phyloP scores from a whole-genome alignment of 2,797 vertebrate genomes.

The Falco peregrinus region DNA sequence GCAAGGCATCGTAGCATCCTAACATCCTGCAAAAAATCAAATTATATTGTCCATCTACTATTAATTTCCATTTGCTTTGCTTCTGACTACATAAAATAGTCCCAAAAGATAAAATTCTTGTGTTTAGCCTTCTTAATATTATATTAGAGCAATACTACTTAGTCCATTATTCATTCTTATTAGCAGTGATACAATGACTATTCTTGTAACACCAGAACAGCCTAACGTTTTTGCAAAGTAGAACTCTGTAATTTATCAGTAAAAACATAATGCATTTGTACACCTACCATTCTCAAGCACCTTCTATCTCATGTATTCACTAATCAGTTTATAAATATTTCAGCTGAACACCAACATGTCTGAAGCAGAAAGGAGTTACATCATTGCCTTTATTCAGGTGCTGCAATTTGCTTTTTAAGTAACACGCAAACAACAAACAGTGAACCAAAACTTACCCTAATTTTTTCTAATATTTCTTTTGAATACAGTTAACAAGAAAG shows the following conservation, averaged over 20 bases:
- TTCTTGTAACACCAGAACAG: not conserved
- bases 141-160: not conserved
- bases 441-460: not conserved
- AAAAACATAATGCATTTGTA: not conserved
- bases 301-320: not conserved
- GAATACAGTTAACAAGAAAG: not conserved
- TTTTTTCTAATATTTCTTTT: not conserved
- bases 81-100: not conserved
- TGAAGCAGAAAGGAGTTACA: not conserved
- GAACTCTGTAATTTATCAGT: not conserved
- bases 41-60: not conserved
- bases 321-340: not conserved
- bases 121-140: not conserved
- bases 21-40: conserved; percentile 85
- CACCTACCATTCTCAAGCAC: not conserved
- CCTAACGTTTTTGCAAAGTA: not conserved
- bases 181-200: not conserved
- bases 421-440: not conserved
- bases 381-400: not conserved
- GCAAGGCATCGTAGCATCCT: conserved; percentile 94
- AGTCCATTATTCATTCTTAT: not conserved
- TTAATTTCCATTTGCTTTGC: not conserved
- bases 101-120: not conserved
- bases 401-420: not conserved
- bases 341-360: not conserved